phyloP scores from a whole-genome alignment of 2,888 invertebrate species.

The Lycia hirtaria region DNA sequence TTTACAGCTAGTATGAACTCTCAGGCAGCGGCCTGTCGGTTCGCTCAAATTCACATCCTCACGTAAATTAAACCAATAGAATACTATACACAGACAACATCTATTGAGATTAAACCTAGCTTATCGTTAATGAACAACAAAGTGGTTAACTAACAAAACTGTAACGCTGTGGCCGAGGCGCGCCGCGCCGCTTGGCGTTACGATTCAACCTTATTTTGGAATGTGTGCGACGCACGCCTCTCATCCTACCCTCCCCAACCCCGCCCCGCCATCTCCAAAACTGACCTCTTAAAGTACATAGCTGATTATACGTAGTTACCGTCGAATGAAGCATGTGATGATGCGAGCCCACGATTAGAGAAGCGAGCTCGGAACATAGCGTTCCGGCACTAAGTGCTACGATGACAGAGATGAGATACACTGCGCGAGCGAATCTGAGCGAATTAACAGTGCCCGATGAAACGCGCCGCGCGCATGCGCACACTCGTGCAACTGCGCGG shows the following conservation, averaged over 20 bases:
- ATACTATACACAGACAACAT: constrained; percentile 84
- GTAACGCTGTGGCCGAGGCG: constrained; percentile 69
- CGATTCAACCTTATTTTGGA: constrained; percentile 77
- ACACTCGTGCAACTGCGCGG: constrained; percentile 32
- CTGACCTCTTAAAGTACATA: constrained; percentile 48
- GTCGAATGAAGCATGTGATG: constrained; percentile 49
- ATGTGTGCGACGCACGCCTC: constrained; percentile 74
- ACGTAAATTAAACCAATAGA: constrained; percentile 76
- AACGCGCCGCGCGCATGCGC: constrained; percentile 38
- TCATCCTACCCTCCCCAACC: no score
- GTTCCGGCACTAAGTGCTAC: constrained; percentile 18
- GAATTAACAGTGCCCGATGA: constrained; percentile 67
- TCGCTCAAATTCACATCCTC: constrained; percentile 82
- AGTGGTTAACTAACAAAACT: constrained; percentile 80
- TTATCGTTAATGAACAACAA: constrained; percentile 84
- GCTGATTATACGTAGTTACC: constrained; percentile 36
- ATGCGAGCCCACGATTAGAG: constrained; percentile 42
- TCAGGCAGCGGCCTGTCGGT: constrained; percentile 76
- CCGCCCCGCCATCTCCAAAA: constrained; percentile 51
- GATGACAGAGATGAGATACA: constrained; percentile 31
- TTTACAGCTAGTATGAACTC: constrained; percentile 78
- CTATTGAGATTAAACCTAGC: constrained; percentile 83
- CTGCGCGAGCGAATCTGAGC: constrained; percentile 75
- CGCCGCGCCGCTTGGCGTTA: constrained; percentile 71
- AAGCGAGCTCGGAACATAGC: constrained; percentile 28